A percentile compares a stretch with the other conserved stretches of the same genome.
Evolutionary conservation across 2,888 invertebrate species (phyloP).

Genomic region (Campoletis raptor): DNA sequence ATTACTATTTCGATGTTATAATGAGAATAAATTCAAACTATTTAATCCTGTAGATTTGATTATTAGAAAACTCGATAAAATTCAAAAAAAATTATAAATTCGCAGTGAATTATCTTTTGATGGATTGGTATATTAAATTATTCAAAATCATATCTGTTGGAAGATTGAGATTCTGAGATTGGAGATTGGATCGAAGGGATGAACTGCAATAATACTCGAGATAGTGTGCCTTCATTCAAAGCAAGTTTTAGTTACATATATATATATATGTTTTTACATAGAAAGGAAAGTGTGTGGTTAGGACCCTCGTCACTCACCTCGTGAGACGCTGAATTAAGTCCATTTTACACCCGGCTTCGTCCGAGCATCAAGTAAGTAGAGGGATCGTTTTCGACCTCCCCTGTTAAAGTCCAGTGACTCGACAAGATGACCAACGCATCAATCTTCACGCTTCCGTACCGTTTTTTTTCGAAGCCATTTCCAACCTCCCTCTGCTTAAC

Average conservation of each 20-base stretch:
- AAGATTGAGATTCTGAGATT: slow-evolving; percentile 48
- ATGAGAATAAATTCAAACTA: background rate
- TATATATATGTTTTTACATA: background rate
- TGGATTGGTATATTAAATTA: slow-evolving; percentile 3
- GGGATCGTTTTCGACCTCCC: slow-evolving; percentile 72
- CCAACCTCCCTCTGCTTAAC: slow-evolving; percentile 20
- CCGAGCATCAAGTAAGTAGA: slow-evolving; percentile 52
- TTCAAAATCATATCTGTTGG: background rate
- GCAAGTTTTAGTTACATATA: background rate
- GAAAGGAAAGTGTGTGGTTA: slow-evolving; percentile 57
- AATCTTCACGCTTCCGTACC: slow-evolving; percentile 78
- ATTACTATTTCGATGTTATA: background rate
- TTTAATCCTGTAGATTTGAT: background rate
- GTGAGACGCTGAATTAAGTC: slow-evolving; percentile 79
- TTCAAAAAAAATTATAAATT: background rate
- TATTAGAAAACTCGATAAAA: background rate
- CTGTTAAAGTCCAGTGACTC: slow-evolving; percentile 81
- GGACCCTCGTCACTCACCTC: slow-evolving; percentile 74
- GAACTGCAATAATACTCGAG: slow-evolving; percentile 49
- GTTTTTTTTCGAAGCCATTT: slow-evolving; percentile 34
- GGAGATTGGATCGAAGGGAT: slow-evolving; percentile 39
- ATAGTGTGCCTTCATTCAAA: slow-evolving; percentile 14
- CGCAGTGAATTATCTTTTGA: background rate
- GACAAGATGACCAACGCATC: slow-evolving; percentile 81
- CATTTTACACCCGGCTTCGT: slow-evolving; percentile 80